Evolutionary conservation across 2,797 vertebrate species (phyloP), one percentile per base, ranked within the genome.

Genomic region (Hirundo rustica): DNA sequence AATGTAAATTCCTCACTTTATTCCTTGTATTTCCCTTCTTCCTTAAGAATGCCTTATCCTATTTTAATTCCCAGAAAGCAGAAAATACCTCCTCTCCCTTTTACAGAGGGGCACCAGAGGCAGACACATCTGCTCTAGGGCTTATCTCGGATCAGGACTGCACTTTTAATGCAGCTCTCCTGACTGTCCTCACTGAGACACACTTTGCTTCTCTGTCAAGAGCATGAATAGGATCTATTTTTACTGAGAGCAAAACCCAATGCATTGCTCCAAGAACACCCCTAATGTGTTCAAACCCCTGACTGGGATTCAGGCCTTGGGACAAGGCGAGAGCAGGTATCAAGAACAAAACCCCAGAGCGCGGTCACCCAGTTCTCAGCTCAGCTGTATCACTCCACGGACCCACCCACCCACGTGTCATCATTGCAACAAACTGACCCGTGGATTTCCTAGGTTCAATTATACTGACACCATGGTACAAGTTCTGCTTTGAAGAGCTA

Each of bases 1-100:
- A 94, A 97, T 92, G 92, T 89, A 95, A 97, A 97, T 22, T 23
- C 11, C 14, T 79, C 47, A 32, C 8, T 72, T 75, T 53, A 60
- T 76, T 89, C 34, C 16, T 62, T 64, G 53, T 25, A 78, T 51
- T 26, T 78, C n/a, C 21, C 25, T n/a, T 62, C 48, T 45, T 55
- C 17, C 26, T 74, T 83, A 47, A 29, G 25, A 51, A 45, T 32
- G 8, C 4, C 20, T 72, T 48, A 55, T 68, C 40, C n/a, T 53
- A 21, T 51, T 77, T 83, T 74, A 42, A 77, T 71, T 71, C 25
- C 32, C 79, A 78, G 25, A 55, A 68, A 85, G 23, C 34, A 87
- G 62, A 78, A 89, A 58, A 73, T 3, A 40, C 7, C 10, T 68
- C 14, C 9, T 42, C 3, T 55, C 5, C 23, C 8, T 64, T 48